A percentile compares a stretch with the other conserved stretches of the same genome.
These are phyloP conservation scores for Caenorhabditis drosophilae DNA, from an alignment of 2,888 invertebrate species.

Conservation along the genomic window DNA sequence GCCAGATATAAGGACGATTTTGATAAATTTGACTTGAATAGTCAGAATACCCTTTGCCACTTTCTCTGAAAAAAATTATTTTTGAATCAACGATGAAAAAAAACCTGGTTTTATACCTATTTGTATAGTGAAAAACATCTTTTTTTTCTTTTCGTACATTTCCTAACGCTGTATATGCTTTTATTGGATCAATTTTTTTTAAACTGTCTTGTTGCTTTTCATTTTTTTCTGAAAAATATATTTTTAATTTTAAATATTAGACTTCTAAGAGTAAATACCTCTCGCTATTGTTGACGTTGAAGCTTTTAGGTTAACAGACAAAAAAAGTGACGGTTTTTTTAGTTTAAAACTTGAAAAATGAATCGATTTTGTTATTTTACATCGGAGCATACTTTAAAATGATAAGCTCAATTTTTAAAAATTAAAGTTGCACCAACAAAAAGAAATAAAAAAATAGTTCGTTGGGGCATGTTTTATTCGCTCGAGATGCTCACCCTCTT, in stretches of 20 bases:
- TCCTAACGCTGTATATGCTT: slow-evolving; percentile 54
- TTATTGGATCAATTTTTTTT: slow-evolving; percentile 38
- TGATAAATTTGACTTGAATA: slow-evolving; percentile 54
- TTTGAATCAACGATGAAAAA: no score
- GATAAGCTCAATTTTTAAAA: no score
- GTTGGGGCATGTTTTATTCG: no score
- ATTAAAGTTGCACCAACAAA: no score
- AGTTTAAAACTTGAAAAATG: no score
- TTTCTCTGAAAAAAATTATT: slow-evolving; percentile 34
- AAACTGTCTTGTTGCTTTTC: slow-evolving; percentile 5
- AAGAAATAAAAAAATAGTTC: no score
- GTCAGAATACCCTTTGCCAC: slow-evolving; percentile 60
- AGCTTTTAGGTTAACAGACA: no score
- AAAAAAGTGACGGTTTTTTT: no score
- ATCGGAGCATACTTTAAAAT: no score
- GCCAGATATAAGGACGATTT: slow-evolving; percentile 62
- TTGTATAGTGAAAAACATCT: slow-evolving; percentile 57
- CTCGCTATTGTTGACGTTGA: no score
- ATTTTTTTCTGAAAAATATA: neutral
- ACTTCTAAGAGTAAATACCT: no score
- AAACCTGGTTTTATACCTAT: slow-evolving; percentile 37
- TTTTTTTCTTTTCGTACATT: slow-evolving; percentile 39
- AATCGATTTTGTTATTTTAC: no score
- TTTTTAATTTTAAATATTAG: neutral
- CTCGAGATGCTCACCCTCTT: neutral